Evolutionary conservation across 2,888 invertebrate species (phyloP), one percentile per base, ranked within the genome.

Genomic region (Thereva unica): DNA sequence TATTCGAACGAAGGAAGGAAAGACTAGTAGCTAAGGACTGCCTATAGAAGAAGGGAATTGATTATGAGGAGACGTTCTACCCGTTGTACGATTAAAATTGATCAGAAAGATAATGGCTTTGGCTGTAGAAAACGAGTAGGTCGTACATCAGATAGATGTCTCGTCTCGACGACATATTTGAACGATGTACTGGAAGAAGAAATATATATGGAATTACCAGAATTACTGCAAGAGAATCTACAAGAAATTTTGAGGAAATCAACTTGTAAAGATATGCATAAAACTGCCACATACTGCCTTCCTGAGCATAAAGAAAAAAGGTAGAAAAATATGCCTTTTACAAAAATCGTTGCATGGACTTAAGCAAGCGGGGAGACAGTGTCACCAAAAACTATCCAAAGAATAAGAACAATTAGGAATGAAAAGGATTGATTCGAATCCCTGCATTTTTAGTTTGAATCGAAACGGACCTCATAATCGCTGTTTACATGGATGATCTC

Each of bases 31-130:
- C 59, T 34, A 71, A 69, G 37, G 69, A 69, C 40, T 71, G 67
- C 49, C 55, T 61, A 6, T 70, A 72, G 64, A 57, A 42, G 4
- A 70, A 68, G 37, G 71, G 71, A n/a, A 38, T 71, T 0, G 70
- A 71, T 55, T 72, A 69, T 34, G 59, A 65, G 3, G 72, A 71
- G 50, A 71, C 69, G 2, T 72, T 69, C 61, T 63, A 8, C 71
- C 71, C 6, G 70, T 72, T 10, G 70, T 65, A 4, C 53, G 71
- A 4, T 66, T 65, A 6, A 52, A 47, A 8, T 68, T 70, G 2
- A 67, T 72, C 4, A 44, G 70, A 59, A 56, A 68, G 64, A 9
- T 71, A 1, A 42, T 70, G 1, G 69, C 71, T 7, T 5, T 70
- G 12, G 68, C 68, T 5, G 69, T 61, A 1, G 68, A 70, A 56